Conservation (phyloP, 1,140 invertebrate genomes). For the Ostrea edulis region DNA sequence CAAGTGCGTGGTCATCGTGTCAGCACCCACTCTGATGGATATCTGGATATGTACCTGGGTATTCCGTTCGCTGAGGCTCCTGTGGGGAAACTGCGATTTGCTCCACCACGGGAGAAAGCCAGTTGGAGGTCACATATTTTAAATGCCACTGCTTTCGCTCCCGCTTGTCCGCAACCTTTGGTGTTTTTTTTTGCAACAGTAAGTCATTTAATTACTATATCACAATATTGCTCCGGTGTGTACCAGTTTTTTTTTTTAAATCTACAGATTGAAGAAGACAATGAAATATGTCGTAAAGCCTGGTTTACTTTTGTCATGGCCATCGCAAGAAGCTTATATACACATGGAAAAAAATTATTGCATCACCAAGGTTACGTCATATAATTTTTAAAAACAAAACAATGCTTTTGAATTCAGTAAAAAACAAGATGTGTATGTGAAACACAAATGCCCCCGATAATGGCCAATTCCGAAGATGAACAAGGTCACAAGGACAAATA, state of each 20-base stretch:
- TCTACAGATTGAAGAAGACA: background rate
- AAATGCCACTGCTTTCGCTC: slow-evolving; percentile 81
- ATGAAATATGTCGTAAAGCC: background rate
- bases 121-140: slow-evolving; percentile 57
- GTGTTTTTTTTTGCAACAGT: background rate
- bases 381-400: too few relatives aligned
- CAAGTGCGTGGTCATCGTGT: background rate
- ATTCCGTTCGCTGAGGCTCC: slow-evolving; percentile 96
- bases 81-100: slow-evolving; percentile 90
- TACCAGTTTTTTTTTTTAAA: background rate
- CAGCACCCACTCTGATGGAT: background rate
- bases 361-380: too few relatives aligned
- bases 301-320: too few relatives aligned
- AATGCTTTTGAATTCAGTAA: too few relatives aligned
- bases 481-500: too few relatives aligned
- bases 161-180: slow-evolving; percentile 71
- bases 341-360: too few relatives aligned
- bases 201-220: background rate
- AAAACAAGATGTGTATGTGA: too few relatives aligned
- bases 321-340: too few relatives aligned
- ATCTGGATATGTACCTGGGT: background rate
- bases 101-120: slow-evolving; percentile 87
- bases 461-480: too few relatives aligned
- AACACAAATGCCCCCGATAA: too few relatives aligned
- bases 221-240: background rate